phyloP scores from a whole-genome alignment of 1,140 invertebrate species.

The Asbolus verrucosus region DNA sequence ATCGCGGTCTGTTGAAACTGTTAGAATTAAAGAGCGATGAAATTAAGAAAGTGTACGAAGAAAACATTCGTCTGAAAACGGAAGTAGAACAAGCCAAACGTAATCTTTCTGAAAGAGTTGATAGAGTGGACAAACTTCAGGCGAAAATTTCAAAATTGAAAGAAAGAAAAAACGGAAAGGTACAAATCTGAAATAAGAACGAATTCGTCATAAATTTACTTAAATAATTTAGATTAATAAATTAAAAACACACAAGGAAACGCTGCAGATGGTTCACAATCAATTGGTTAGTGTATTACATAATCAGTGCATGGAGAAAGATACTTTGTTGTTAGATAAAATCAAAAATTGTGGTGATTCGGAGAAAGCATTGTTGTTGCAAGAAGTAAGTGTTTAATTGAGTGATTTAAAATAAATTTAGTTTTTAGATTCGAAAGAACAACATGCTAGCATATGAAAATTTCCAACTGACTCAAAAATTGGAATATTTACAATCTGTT shows the following conservation, averaged over 20 bases:
- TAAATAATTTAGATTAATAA: slow-evolving; percentile 49
- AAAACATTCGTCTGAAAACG: slow-evolving; percentile 48
- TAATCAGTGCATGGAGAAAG: slow-evolving; percentile 54
- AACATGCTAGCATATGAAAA: slow-evolving; percentile 54
- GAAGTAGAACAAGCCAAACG: slow-evolving; percentile 47
- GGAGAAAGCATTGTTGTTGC: slow-evolving; percentile 51
- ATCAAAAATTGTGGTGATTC: slow-evolving; percentile 46
- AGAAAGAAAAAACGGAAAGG: slow-evolving; percentile 51
- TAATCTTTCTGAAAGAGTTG: slow-evolving; percentile 35
- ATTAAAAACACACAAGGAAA: slow-evolving; percentile 49
- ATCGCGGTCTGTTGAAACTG: slow-evolving; percentile 52
- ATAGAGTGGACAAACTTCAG: slow-evolving; percentile 40
- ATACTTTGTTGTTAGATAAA: slow-evolving; percentile 44
- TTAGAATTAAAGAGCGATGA: slow-evolving; percentile 51
- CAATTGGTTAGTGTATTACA: slow-evolving; percentile 53
- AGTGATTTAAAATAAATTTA: background rate
- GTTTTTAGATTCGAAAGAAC: slow-evolving; percentile 51
- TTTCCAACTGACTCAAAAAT: slow-evolving; percentile 52
- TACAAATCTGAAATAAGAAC: no score
- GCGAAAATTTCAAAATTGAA: slow-evolving; percentile 47
- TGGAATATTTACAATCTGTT: slow-evolving; percentile 48
- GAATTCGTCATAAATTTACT: no score
- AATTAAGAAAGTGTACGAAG: slow-evolving; percentile 48
- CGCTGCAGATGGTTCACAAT: slow-evolving; percentile 51
- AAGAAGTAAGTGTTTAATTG: slow-evolving; percentile 49